Percentiles rank a stretch among this genome's conserved stretches.
phyloP scores from a whole-genome alignment of 2,113 vertebrate genomes.

The Gambusia affinis region DNA sequence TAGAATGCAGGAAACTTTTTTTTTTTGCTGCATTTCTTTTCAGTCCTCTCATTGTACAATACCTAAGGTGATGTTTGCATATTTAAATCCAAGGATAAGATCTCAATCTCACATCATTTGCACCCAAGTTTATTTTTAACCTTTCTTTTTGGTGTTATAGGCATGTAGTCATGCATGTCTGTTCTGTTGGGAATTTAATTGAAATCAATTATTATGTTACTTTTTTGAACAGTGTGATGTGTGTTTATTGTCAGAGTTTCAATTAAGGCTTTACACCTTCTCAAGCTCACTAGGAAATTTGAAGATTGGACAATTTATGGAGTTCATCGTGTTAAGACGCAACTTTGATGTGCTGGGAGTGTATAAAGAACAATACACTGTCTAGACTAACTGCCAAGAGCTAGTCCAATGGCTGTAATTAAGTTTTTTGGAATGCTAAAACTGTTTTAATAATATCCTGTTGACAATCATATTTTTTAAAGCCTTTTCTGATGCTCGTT shows the following conservation, averaged over 20 bases:
- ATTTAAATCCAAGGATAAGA: not conserved
- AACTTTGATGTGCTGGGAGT: too few relatives aligned
- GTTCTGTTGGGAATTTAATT: too few relatives aligned
- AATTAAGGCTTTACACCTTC: not conserved
- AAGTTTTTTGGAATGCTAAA: too few relatives aligned
- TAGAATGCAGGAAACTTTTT: not conserved
- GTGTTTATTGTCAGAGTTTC: not conserved
- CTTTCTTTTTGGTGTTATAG: not conserved
- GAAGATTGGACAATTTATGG: not conserved
- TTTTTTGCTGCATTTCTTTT: not conserved
- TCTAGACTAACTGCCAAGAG: too few relatives aligned
- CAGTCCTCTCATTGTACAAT: not conserved
- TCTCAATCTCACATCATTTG: not conserved
- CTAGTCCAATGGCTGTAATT: too few relatives aligned
- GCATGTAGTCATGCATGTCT: too few relatives aligned
- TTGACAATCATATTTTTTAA: too few relatives aligned
- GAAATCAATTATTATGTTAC: not conserved
- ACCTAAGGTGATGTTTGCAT: not conserved
- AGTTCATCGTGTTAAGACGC: not conserved
- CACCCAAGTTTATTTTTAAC: not conserved
- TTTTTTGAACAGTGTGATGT: not conserved
- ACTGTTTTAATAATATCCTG: too few relatives aligned
- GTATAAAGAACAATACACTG: too few relatives aligned
- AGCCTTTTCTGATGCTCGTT: too few relatives aligned
- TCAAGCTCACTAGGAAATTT: not conserved